phyloP scores from a whole-genome alignment of 2,888 invertebrate genomes.

The Pandemis cinnamomeana region DNA sequence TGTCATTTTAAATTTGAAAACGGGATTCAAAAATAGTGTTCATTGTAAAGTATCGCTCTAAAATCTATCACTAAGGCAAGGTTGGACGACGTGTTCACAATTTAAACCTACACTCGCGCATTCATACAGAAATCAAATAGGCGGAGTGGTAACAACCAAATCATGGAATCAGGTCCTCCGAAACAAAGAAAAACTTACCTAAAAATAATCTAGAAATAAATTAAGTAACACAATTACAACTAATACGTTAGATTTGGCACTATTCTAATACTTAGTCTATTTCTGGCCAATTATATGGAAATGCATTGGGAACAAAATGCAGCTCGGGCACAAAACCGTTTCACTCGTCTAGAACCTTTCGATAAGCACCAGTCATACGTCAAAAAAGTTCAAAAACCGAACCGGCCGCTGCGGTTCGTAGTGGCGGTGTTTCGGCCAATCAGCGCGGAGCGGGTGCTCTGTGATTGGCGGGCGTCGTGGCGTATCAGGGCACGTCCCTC shows the following conservation, averaged over 20 bases:
- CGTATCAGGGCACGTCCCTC: slow-evolving; percentile 63
- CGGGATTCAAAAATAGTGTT: slow-evolving; percentile 36
- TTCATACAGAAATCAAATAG: slow-evolving; percentile 57
- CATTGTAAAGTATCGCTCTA: slow-evolving; percentile 30
- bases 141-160: slow-evolving; percentile 71
- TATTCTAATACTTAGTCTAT: slow-evolving; percentile 69
- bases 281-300: slow-evolving; percentile 48
- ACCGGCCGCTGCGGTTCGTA: background rate
- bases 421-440: slow-evolving; percentile 22
- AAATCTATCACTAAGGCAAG: slow-evolving; percentile 51
- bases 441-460: slow-evolving; percentile 23
- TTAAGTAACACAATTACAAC: slow-evolving; percentile 73
- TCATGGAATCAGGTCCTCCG: slow-evolving; percentile 61
- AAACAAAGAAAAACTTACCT: slow-evolving; percentile 50
- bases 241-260: slow-evolving; percentile 75
- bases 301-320: slow-evolving; percentile 48
- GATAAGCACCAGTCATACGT: slow-evolving; percentile 29
- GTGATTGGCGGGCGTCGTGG: slow-evolving; percentile 22
- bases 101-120: slow-evolving; percentile 41
- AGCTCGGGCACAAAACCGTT: slow-evolving; percentile 3
- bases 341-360: background rate
- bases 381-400: slow-evolving; percentile 14
- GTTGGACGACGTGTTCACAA: slow-evolving; percentile 44
- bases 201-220: slow-evolving; percentile 67
- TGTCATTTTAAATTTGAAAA: slow-evolving; percentile 24